Evolutionary conservation across 2,888 invertebrate species (phyloP).

Genomic region (Limenitis camilla): DNA sequence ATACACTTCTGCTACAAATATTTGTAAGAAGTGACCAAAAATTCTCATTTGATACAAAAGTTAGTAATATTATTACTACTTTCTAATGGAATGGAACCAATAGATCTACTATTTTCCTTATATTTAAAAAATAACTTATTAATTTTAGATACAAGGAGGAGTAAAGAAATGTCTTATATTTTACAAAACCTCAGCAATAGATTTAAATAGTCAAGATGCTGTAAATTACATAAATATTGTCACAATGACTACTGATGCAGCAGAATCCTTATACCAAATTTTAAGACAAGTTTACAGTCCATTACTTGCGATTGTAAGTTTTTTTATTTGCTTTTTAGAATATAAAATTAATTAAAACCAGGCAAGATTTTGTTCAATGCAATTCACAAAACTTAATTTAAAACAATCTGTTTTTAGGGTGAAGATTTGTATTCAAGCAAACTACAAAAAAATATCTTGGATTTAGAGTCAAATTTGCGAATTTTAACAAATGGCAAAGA

Average conservation of each 20-base stretch:
- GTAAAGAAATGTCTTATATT: slow-evolving; percentile 56
- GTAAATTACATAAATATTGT: slow-evolving; percentile 51
- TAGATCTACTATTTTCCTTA: too few relatives aligned
- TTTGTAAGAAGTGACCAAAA: slow-evolving; percentile 33
- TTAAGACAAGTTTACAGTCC: slow-evolving; percentile 62
- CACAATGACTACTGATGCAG: slow-evolving; percentile 51
- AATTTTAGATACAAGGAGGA: slow-evolving; percentile 46
- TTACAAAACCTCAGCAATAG: slow-evolving; percentile 50
- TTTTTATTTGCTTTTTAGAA: background rate
- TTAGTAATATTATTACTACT: slow-evolving; percentile 29
- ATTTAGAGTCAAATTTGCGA: slow-evolving; percentile 58
- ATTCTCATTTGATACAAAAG: slow-evolving; percentile 35
- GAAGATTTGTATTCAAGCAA: slow-evolving; percentile 58
- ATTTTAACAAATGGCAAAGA: slow-evolving; percentile 57
- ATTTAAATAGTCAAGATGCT: slow-evolving; percentile 40
- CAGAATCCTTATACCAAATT: slow-evolving; percentile 60
- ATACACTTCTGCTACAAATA: slow-evolving; percentile 49
- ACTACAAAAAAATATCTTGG: slow-evolving; percentile 56
- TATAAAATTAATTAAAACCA: too few relatives aligned
- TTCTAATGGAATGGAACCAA: background rate
- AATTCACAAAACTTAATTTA: too few relatives aligned
- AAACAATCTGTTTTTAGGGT: slow-evolving; percentile 45
- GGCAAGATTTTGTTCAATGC: too few relatives aligned
- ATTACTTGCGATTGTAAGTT: slow-evolving; percentile 49
- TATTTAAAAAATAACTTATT: background rate